Base-by-base conservation (phyloP, 2,888 invertebrate species). In the Orchestes rusci region DNA sequence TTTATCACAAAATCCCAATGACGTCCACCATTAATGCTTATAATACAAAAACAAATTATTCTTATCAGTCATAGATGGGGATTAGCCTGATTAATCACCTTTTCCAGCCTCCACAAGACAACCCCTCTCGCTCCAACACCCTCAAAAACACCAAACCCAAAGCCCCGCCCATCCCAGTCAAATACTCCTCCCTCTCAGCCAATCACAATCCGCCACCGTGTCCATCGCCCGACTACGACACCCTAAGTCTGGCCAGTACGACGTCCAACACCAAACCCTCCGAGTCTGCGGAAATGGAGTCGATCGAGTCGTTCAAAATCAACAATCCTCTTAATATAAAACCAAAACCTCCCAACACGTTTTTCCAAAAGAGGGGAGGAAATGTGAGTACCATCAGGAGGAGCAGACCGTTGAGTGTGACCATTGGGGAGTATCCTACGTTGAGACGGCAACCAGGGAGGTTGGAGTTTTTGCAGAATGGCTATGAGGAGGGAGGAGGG, bases 291-390 rank as follows among this genome's bases (percentile, higher is more conserved):
- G 85, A 85, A 66, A 75, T 84, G 72, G 81, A 84, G 59, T 84
- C 84, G 16, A 68, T 85, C 55, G 84, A 85, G 64, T 84, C 84
- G 3, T 84, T 80, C 66, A 80, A 79, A 59, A 63, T 84, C 53
- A 80, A 79, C 53, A 79, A 80, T 60, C 78, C 80, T 16, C 69
- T 73, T 3, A 74, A 73, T 45, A 68, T 73, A 16, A 72, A 70
- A 44, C 80, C 80, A 30, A 79, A 77, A 58, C 84, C 83, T 5
- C 84, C 84, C 12, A 72, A 76, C 17, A 78, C 77, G 38, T 84
- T 84, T 62, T 85, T 84, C 62, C 72, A 74, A 51, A 63, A 57
- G 49, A 50, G 48, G 16, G 39, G 36, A 12, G 30, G 19, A 1
- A 16, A 31, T 13, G 34, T 38, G 3, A 48, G 44, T 16, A 50